Percentiles rank a stretch among this genome's conserved stretches.
Evolutionary conservation across 1,140 invertebrate genomes (phyloP).

Genomic region (Drosophila mauritiana): DNA sequence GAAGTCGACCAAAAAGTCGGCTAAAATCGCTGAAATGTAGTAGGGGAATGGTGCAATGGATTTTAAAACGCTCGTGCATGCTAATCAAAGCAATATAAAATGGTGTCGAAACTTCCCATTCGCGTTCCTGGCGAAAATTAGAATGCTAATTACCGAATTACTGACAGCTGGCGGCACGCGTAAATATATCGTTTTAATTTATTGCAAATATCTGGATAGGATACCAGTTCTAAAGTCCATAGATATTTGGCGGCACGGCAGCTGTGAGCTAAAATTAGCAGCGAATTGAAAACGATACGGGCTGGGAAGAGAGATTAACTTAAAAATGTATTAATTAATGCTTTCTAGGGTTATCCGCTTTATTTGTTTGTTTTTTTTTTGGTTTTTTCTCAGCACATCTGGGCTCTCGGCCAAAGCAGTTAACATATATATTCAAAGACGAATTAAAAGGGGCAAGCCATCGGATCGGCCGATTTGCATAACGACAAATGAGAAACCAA

Average conservation of each 20-base stretch:
- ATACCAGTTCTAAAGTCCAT: slow-evolving; percentile 31
- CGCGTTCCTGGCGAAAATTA: slow-evolving; percentile 31
- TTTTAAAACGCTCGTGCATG: slow-evolving; percentile 26
- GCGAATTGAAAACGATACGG: background rate
- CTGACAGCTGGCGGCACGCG: slow-evolving; percentile 34
- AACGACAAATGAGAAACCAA: slow-evolving; percentile 18
- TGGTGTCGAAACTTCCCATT: slow-evolving; percentile 26
- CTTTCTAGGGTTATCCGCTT: slow-evolving; percentile 7
- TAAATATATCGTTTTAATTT: slow-evolving; percentile 28
- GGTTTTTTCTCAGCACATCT: background rate
- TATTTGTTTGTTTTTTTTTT: too few relatives aligned
- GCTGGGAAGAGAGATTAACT: slow-evolving; percentile 1
- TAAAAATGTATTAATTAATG: slow-evolving; percentile 36
- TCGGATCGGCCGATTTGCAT: slow-evolving; percentile 19
- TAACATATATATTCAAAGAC: slow-evolving; percentile 30
- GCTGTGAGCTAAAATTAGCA: slow-evolving; percentile 21
- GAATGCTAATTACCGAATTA: slow-evolving; percentile 29
- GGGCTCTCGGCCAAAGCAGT: slow-evolving; percentile 28
- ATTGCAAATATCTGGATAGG: slow-evolving; percentile 5
- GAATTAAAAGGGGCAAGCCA: background rate
- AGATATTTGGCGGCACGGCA: slow-evolving; percentile 32
- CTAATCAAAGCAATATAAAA: slow-evolving; percentile 35
- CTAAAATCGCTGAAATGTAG: slow-evolving; percentile 16
- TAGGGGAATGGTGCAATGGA: slow-evolving; percentile 44
- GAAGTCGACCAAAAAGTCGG: slow-evolving; percentile 23